These are phyloP conservation scores for Drosophila nigricruria DNA, from an alignment of 2,888 invertebrate genomes.

Conservation along the genomic window DNA sequence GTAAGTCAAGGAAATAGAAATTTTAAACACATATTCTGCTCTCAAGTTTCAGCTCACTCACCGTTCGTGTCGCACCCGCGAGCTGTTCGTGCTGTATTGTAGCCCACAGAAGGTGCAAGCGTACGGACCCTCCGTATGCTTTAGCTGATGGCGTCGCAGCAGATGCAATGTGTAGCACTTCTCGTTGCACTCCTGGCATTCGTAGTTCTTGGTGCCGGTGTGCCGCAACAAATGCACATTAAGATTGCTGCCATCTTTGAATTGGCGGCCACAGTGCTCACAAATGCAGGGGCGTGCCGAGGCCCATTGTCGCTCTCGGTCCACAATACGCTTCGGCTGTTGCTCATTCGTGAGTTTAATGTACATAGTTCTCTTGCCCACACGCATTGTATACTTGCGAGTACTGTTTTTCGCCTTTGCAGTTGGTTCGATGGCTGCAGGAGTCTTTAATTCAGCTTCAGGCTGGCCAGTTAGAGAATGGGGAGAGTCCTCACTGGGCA, in stretches of 20 bases:
- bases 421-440: not conserved
- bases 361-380: conserved; percentile 67
- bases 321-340: conserved; percentile 70
- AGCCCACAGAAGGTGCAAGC: conserved; percentile 69
- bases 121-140: conserved; percentile 71
- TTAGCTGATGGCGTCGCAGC: conserved; percentile 64
- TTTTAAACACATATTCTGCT: too few relatives aligned
- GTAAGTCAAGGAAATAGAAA: not conserved
- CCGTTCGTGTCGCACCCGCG: conserved; percentile 68
- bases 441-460: not conserved
- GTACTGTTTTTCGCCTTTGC: conserved; percentile 11
- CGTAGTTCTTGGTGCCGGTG: conserved; percentile 71
- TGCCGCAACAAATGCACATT: conserved; percentile 66
- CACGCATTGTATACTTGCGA: conserved; percentile 71
- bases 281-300: conserved; percentile 62
- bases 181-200: conserved; percentile 62
- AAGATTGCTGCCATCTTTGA: conserved; percentile 65
- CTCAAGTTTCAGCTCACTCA: conserved; percentile 13
- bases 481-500: not conserved
- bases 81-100: conserved; percentile 73
- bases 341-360: conserved; percentile 65
- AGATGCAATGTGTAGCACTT: conserved; percentile 68
- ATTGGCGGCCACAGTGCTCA: conserved; percentile 69
- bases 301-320: conserved; percentile 62
- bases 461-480: not conserved